A percentile compares a stretch with the other conserved stretches of the same genome.
Evolutionary conservation across 1,140 invertebrate genomes (phyloP).

Genomic region (Rhynchophorus ferrugineus): DNA sequence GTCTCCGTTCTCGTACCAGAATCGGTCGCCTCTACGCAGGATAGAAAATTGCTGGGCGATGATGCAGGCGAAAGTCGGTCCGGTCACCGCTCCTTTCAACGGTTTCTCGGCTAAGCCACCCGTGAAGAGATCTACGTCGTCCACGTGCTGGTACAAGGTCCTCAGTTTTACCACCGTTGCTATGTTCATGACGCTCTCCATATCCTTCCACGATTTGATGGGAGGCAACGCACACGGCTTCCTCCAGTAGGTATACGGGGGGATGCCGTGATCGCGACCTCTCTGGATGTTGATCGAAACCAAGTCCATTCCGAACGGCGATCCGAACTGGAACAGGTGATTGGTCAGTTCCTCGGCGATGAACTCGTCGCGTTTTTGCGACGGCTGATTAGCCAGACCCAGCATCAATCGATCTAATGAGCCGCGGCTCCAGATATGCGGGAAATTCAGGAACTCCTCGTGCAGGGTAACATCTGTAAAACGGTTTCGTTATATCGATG

Average conservation of each 20-base stretch:
- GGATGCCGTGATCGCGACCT: conserved; percentile 83
- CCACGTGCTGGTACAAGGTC: conserved; percentile 60
- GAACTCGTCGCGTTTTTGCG: conserved; percentile 74
- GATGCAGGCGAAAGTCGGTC: conserved; percentile 93
- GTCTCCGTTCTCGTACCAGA: conserved; percentile 83
- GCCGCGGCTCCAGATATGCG: conserved; percentile 60
- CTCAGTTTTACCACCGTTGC: conserved; percentile 56
- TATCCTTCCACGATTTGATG: conserved; percentile 67
- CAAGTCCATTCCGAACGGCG: conserved; percentile 77
- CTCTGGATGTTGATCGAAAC: conserved; percentile 84
- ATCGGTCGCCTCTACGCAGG: conserved; percentile 81
- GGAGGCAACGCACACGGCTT: conserved; percentile 68
- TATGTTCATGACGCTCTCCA: conserved; percentile 61
- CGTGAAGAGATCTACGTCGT: conserved; percentile 88
- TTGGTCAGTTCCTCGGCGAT: conserved; percentile 77
- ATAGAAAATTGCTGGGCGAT: conserved; percentile 89
- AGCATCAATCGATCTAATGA: conserved; percentile 71
- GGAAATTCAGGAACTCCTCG: conserved; percentile 56
- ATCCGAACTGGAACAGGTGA: conserved; percentile 74
- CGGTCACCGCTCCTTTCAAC: conserved; percentile 75
- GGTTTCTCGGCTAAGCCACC: conserved; percentile 78
- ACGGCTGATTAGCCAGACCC: conserved; percentile 67
- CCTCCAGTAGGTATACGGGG: conserved; percentile 77
- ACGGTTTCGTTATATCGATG: neutral
- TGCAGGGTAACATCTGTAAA: conserved; percentile 68